Base-by-base conservation (phyloP, 2,113 vertebrate genomes). In the Dinomys branickii region DNA sequence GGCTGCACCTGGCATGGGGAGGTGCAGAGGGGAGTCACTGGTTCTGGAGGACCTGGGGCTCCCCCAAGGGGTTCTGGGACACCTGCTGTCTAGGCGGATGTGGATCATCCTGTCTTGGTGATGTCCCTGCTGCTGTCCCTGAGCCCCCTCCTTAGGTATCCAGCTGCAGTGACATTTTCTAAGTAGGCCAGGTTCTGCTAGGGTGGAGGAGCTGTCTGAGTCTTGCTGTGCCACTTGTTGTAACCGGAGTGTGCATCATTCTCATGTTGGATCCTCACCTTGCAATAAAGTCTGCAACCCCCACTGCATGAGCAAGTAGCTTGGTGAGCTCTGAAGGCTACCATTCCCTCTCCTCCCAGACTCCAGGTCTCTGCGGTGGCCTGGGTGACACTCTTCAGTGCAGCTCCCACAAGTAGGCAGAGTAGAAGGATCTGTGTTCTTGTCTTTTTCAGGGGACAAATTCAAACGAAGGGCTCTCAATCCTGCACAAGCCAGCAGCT, bases 91-190 rank as follows among this genome's bases (percentile, higher is more conserved):
- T 14, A 50, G 44, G 50, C 20, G 7, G 7, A 28, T 26, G 7
- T 8, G 19, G 35, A 35, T 9, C 3, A 14, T 0, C 26, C 0
- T 0, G 0, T 14, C 47, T 0, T 1, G 9, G 7, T n/a, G 38
- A 54, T 7, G 16, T 6, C 65, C 78, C 22, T 19, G 33, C 24
- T 35, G 54, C 13, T 0, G 22, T 54, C 17, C 54, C 47, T 3
- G 22, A 20, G 1, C 2, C 14, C 13, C 24, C 58, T 35, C n/a
- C 7, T 0, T 38, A 4, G 6, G 17, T 20, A 38, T 7, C 75
- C 20, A 0, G 28, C 61, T 11, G 44, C 14, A 13, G 5, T 8
- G 54, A 24, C 8, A 3, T 38, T 38, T 77, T 77, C 41, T 6
- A 22, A 24, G 80, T 33, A 71, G n/a, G 58, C 5, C 1, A 20